phyloP scores from a whole-genome alignment of 1,140 invertebrate species.

The Pygmarrhopalites habei region DNA sequence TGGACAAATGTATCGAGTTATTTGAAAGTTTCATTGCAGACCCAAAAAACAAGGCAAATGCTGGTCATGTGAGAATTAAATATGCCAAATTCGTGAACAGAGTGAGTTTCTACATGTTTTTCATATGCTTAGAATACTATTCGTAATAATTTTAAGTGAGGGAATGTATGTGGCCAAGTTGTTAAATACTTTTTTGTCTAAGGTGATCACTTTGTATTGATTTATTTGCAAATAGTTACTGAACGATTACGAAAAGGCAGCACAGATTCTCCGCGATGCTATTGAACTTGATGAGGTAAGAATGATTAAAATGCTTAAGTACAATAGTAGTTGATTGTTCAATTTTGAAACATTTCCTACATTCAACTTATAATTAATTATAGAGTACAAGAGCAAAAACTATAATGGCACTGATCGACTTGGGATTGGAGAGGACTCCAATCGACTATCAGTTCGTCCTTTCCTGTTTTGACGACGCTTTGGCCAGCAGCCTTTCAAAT shows the following conservation, averaged over 20 bases:
- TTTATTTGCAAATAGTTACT: too few relatives aligned
- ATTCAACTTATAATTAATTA: too few relatives aligned
- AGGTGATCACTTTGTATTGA: too few relatives aligned
- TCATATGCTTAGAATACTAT: too few relatives aligned
- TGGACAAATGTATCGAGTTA: constrained; percentile 66
- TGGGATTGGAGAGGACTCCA: constrained; percentile 67
- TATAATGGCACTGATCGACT: constrained; percentile 61
- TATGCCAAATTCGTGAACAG: constrained; percentile 81
- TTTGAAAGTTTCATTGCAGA: constrained; percentile 76
- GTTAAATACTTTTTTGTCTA: too few relatives aligned
- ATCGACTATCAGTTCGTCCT: constrained; percentile 62
- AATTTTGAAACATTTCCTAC: too few relatives aligned
- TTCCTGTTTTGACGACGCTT: constrained; percentile 64
- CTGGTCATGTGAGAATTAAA: constrained; percentile 75
- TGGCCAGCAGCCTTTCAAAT: constrained; percentile 59
- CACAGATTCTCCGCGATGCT: constrained; percentile 43
- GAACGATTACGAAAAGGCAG: constrained; percentile 58
- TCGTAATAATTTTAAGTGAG: too few relatives aligned
- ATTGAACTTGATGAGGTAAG: constrained; percentile 51
- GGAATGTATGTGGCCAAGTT: too few relatives aligned
- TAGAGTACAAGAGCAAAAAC: constrained; percentile 37
- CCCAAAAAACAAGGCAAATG: constrained; percentile 66
- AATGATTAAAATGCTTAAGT: not conserved
- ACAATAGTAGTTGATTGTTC: too few relatives aligned
- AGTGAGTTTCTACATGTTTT: too few relatives aligned